Evolutionary conservation across 2,797 vertebrate genomes (phyloP).

Genomic region (Dermochelys coriacea): DNA sequence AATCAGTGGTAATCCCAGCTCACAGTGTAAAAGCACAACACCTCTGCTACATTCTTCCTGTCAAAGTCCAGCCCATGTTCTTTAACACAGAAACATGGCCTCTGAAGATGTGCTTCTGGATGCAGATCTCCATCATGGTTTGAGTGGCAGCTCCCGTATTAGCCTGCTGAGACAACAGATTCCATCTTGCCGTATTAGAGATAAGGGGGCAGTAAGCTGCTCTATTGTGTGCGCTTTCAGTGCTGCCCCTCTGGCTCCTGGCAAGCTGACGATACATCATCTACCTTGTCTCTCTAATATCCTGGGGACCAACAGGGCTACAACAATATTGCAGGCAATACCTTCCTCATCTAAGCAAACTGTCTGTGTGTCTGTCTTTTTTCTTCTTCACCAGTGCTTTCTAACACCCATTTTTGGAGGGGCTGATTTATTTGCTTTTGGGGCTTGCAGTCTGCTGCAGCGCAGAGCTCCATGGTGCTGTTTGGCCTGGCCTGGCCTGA

Average conservation of each 20-base stretch:
- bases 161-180: neutral
- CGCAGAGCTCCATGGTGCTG: neutral
- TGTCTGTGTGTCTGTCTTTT: rapidly evolving
- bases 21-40: neutral
- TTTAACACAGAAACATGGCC: neutral
- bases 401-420: neutral
- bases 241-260: neutral
- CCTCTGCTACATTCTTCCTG: neutral
- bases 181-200: neutral
- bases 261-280: neutral
- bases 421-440: neutral
- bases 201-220: neutral
- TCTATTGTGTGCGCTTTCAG: neutral
- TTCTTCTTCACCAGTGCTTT: neutral
- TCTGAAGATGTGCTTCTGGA: neutral
- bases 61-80: neutral
- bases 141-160: neutral
- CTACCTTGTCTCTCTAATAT: neutral
- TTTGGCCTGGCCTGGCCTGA: slow-evolving; percentile 4
- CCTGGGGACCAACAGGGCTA: neutral
- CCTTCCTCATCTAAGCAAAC: neutral
- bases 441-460: neutral
- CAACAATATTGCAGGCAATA: neutral
- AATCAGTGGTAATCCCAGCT: neutral
- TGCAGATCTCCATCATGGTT: neutral